Evolutionary conservation across 2,113 vertebrate genomes (phyloP), one percentile per base, ranked within the genome.

Genomic region (Tetrax tetrax): DNA sequence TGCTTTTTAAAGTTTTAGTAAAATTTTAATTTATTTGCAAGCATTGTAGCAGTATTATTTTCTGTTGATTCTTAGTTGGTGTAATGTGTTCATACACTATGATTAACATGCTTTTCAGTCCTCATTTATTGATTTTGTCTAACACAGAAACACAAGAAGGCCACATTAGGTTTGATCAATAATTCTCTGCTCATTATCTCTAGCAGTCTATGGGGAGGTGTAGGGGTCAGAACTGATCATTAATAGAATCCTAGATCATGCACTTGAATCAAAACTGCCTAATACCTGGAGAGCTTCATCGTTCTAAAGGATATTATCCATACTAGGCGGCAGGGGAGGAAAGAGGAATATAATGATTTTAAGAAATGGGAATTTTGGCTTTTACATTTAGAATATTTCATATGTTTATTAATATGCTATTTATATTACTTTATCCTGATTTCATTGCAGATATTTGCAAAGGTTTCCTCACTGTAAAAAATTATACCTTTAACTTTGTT

Each of bases 161-260:
- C 21, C 69, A 79, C 70, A 31, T 96, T 93, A 90, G 54, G 59
- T 94, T 77, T 4, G 12, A 54, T 95, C 95, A 90, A 90, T 98
- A 96, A 79, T 95, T 95, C 76, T 22, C 31, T 75, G 64, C 24
- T 95, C 56, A 13, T 95, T 93, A 96, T 79, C 57, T 92, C 66
- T 38, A 19, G 9, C 25, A 66, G 64, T 93, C 90, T 41, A 22
- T 2, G 1, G 71, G 88, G 84, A 87, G 31, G 18, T 84, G 12
- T 54, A 72, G 21, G 19, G 91, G 91, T 95, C 92, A 68, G 64
- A 75, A 90, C 9, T 72, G 77, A 90, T 88, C 15, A 75, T 93
- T 97, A 94, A 94, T 90, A 91, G 91, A 89, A 90, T 95, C 94
- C 38, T 79, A 53, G 87, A 68, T 92, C 91, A 89, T 75, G 78